Base-by-base conservation (phyloP, 2,113 vertebrate genomes). In the Macquaria ambigua region DNA sequence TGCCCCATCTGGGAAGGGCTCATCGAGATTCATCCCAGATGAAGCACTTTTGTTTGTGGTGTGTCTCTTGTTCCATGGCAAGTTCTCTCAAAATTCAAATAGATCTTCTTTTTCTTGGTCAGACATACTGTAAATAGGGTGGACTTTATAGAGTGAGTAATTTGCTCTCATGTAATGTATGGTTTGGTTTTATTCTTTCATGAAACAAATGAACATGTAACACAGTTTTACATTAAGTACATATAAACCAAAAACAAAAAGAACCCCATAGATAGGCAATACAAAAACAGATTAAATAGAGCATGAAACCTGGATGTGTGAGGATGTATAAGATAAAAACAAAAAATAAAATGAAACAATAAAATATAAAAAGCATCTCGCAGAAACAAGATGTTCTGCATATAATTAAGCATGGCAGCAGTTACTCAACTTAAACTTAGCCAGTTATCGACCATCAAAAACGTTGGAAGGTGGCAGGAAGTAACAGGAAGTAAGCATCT, bases 1-100 rank as follows among this genome's bases (percentile, higher is more conserved):
- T 92, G 85, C 75, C 87, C 80, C 75, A 69, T 63, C 72, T 41
- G 73, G 87, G 82, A 82, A 89, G 66, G 74, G 67, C 74, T 90
- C 80, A 58, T 74, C 20, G 23, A 71, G 74, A 84, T 84, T 88
- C 59, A 74, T 74, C 79, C 68, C 48, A 85, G 87, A 81, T 83
- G 56, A 87, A 83, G 62, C 85, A 74, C 75, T 82, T 82, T 81
- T 85, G 81, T 87, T 72, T 84, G 68, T 62, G 66, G 53, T 61
- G 63, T n/a, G 61, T 83, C 28, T 61, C 43, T 73, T 75, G 37
- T 75, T 73, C 25, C 9, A 43, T 2, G 23, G n/a, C 21, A 18
- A 72, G 66, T 62, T 74, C 31, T 63, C 56, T 39, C n/a, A n/a
- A 71, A 64, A n/a, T 9, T 31, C 28, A 31, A 74, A 67, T 37